Base-by-base conservation (phyloP, 2,888 invertebrate species). In the Matsumyia berberina region DNA sequence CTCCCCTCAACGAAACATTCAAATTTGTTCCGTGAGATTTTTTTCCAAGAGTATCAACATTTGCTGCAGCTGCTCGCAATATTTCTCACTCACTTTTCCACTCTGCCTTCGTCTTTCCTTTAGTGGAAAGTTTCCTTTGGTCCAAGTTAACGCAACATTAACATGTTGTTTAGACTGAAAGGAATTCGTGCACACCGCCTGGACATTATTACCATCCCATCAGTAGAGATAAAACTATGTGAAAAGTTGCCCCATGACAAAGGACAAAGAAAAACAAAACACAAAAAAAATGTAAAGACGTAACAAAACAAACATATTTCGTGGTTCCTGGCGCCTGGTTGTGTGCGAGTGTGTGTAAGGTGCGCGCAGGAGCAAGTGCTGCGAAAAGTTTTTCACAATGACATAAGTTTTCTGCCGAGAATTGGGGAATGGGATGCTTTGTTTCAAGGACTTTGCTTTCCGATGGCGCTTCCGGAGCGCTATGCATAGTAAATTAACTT, bases 131-230 rank as follows among this genome's bases (percentile, higher is more conserved):
- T 81, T 76, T 76, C 42, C 31, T 42, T 70, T 66, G 46, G 57
- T 51, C 46, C 57, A 74, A 77, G 81, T 82, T 82, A 82, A 82
- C 77, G 81, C 77, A 66, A 66, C 77, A 70, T 82, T 82, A 73
- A 73, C 81, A 81, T 82, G 77, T 82, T 82, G 62, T 82, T 82
- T 70, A 51, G 77, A 39, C 64, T 70, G 57, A 64, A 77, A 70
- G 77, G 70, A 69, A 62, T 66, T 57, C 37, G 31, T 77, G 69
- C 64, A 66, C 69, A 66, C 69, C 77, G 77, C 51, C 70, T 82
- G 81, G 62, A 70, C 81, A 51, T 77, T 70, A 82, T 82, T 82
- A 70, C 57, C 49, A 44, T 55, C 44, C 7, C 44, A 46, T 6
- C 19, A 7, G 31, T 66, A 39, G 9, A 70, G 51, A 77, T 66